Evolutionary conservation across 2,888 invertebrate genomes (phyloP).

Genomic region (Teleogryllus oceanicus): DNA sequence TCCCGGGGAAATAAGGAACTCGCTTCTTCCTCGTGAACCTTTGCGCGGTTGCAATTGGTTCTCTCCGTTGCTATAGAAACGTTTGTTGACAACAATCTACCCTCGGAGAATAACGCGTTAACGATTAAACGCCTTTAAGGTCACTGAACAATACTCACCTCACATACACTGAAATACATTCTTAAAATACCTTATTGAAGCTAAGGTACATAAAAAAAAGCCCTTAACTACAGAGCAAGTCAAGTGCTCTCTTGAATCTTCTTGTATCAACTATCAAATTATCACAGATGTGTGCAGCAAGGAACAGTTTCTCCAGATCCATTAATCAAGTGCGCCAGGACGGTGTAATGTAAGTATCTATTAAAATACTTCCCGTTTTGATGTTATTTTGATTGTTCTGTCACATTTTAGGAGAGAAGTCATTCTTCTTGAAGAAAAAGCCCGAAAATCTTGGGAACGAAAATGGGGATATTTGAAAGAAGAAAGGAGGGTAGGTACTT

Average conservation of each 20-base stretch:
- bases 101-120: too few species aligned
- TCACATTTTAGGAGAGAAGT: slow-evolving; percentile 44
- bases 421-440: slow-evolving; percentile 43
- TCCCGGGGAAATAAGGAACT: not conserved
- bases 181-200: too few species aligned
- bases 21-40: not conserved
- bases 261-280: too few species aligned
- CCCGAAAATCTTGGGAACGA: slow-evolving; percentile 42
- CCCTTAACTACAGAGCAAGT: too few species aligned
- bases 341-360: not conserved
- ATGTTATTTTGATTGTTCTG: not conserved
- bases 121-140: too few species aligned
- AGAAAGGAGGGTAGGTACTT: slow-evolving; percentile 41
- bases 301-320: not conserved
- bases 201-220: too few species aligned
- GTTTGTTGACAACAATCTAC: too few species aligned
- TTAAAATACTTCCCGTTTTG: not conserved
- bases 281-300: not conserved
- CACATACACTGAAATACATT: too few species aligned
- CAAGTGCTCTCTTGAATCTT: too few species aligned
- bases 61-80: not conserved
- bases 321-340: not conserved
- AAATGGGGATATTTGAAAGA: slow-evolving; percentile 46
- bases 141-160: too few species aligned
- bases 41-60: not conserved